These are phyloP conservation scores for Scomber scombrus DNA, from an alignment of 2,113 vertebrate genomes.

Conservation along the genomic window DNA sequence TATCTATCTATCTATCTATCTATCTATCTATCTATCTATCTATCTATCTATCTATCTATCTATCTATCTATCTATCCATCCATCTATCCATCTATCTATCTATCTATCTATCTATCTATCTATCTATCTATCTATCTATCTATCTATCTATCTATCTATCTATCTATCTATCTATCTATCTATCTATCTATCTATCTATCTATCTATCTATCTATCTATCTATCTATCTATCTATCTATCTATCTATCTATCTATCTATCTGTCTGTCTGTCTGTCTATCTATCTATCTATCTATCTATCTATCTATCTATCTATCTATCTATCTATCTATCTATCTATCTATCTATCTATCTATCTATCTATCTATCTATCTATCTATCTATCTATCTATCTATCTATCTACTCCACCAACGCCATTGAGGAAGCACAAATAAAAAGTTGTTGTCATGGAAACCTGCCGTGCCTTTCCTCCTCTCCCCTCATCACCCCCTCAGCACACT, in stretches of 20 bases:
- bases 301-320: conserved; percentile 19
- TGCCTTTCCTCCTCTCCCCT: conserved; percentile 72
- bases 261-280: conserved; percentile 28
- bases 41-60: conserved; percentile 22
- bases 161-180: conserved; percentile 26
- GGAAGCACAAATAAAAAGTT: conserved; percentile 78
- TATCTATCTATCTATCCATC: conserved; percentile 42
- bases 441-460: conserved; percentile 82
- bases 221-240: conserved; percentile 39
- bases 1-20: conserved; percentile 19
- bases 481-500: conserved; percentile 49
- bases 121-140: conserved; percentile 26
- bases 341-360: conserved; percentile 31
- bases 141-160: conserved; percentile 14
- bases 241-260: conserved; percentile 16
- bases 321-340: conserved; percentile 41
- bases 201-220: conserved; percentile 31
- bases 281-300: conserved; percentile 26
- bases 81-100: conserved; percentile 33
- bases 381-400: conserved; percentile 33
- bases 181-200: conserved; percentile 38
- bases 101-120: conserved; percentile 40
- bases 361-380: conserved; percentile 30
- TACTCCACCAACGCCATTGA: conserved; percentile 69
- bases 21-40: conserved; percentile 14